A percentile compares a stretch with the other conserved stretches of the same genome.
Conservation (phyloP, 2,113 vertebrate species). For the Sterrhoptilus dennistouni region DNA sequence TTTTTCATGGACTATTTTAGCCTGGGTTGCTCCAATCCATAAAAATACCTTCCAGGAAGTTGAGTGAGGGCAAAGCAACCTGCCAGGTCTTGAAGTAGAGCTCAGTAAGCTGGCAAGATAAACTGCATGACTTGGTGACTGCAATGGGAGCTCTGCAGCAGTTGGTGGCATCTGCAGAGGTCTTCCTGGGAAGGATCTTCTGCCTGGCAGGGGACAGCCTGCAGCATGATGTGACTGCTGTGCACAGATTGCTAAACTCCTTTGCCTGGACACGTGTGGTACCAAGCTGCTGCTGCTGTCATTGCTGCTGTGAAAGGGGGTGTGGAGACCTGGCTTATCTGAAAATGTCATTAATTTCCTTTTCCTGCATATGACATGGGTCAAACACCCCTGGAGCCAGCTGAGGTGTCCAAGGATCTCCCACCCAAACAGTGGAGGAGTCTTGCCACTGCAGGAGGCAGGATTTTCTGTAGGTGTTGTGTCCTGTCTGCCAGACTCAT, state of each 20-base stretch:
- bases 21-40: neutral
- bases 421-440: neutral
- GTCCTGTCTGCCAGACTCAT: neutral
- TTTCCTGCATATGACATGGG: neutral
- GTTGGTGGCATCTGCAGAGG: neutral
- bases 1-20: neutral
- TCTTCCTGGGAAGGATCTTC: neutral
- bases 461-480: neutral
- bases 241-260: neutral
- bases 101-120: neutral
- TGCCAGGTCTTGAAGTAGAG: neutral
- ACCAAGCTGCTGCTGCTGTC: neutral
- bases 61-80: neutral
- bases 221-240: neutral
- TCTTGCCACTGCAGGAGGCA: neutral
- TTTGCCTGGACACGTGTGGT: neutral
- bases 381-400: neutral
- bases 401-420: neutral
- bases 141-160: neutral
- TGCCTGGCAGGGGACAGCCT: neutral
- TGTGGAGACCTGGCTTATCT: neutral
- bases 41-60: neutral
- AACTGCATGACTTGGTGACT: fast-evolving
- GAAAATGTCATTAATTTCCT: neutral
- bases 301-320: neutral